Conservation (phyloP, 2,113 vertebrate species). For the Lathamus discolor region DNA sequence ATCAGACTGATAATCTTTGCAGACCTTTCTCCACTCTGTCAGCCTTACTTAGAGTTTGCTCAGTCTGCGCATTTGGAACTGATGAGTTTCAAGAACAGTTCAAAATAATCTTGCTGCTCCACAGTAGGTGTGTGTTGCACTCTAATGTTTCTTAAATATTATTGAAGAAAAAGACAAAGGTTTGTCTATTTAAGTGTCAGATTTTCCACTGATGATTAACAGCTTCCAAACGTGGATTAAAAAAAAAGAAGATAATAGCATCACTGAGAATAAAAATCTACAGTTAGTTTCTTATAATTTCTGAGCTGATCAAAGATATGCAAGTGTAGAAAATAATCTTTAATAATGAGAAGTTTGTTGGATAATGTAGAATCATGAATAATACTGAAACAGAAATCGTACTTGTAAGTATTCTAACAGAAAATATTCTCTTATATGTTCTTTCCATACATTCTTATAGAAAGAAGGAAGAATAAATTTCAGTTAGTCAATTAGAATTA, state of each 20-base stretch:
- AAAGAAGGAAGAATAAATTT: background rate
- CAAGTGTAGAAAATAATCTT: background rate
- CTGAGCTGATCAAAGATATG: background rate
- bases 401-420: background rate
- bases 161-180: background rate
- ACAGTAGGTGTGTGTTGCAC: background rate
- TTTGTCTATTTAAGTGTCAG: background rate
- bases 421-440: background rate
- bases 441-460: background rate
- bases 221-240: background rate
- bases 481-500: background rate
- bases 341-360: background rate
- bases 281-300: background rate
- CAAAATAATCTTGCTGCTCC: background rate
- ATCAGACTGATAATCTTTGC: conserved; percentile 31
- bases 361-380: background rate
- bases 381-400: background rate
- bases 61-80: background rate
- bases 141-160: background rate
- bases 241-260: background rate
- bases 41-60: conserved; percentile 23
- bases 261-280: background rate
- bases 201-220: background rate
- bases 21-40: conserved; percentile 31
- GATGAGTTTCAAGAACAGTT: conserved; percentile 26